phyloP scores from a whole-genome alignment of 1,140 invertebrate species.

The Patella vulgata region DNA sequence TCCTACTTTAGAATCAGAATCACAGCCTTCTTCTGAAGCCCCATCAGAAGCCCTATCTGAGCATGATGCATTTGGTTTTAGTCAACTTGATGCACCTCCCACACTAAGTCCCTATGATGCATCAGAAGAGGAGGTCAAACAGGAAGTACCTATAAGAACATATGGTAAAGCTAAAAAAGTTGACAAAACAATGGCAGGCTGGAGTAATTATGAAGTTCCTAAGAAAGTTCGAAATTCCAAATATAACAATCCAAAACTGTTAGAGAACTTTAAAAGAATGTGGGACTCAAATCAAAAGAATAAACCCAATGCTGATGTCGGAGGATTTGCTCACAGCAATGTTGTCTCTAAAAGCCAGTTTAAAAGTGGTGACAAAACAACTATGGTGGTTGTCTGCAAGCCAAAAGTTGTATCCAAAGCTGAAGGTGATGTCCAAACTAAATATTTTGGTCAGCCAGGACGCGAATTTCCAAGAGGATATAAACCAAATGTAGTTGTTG shows the following conservation, averaged over 20 bases:
- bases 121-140: not conserved
- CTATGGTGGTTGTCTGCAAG: slow-evolving; percentile 49
- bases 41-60: no score
- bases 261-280: slow-evolving; percentile 27
- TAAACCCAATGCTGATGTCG: slow-evolving; percentile 9
- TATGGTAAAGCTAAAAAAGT: not conserved
- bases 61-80: no score
- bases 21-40: no score
- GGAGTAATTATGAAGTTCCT: not conserved
- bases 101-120: not conserved
- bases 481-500: no score
- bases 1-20: no score
- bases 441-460: slow-evolving; percentile 23
- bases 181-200: slow-evolving; percentile 9
- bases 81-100: no score
- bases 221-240: slow-evolving; percentile 5
- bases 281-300: no score
- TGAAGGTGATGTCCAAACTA: slow-evolving; percentile 29
- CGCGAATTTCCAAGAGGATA: no score
- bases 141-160: not conserved
- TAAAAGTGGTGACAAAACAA: slow-evolving; percentile 45
- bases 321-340: slow-evolving; percentile 45
- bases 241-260: slow-evolving; percentile 27
- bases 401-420: slow-evolving; percentile 24
- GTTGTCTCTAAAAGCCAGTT: slow-evolving; percentile 48